These are phyloP conservation scores for Pteria penguin DNA, from an alignment of 2,888 invertebrate genomes.

Conservation along the genomic window DNA sequence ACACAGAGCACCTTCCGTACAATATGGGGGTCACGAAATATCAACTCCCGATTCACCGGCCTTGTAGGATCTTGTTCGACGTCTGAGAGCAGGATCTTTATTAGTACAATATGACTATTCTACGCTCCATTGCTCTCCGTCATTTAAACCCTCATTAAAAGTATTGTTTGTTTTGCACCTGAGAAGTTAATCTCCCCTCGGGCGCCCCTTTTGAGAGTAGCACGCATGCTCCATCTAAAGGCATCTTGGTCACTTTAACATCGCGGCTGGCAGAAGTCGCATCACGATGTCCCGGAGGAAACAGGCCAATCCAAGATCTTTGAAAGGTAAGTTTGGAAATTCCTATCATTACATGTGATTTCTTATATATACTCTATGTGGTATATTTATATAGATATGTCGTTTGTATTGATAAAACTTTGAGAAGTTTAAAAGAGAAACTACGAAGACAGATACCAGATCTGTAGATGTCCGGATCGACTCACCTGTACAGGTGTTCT, in stretches of 20 bases:
- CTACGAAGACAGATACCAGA: background rate
- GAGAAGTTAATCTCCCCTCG: constrained; percentile 13
- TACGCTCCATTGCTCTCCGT: constrained; percentile 17
- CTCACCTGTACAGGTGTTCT: background rate
- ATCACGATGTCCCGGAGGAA: constrained; percentile 45
- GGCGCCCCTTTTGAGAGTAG: constrained; percentile 29
- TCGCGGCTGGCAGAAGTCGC: constrained; percentile 31
- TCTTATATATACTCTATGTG: background rate
- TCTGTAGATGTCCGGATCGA: background rate
- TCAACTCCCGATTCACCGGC: background rate
- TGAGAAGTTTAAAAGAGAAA: constrained; percentile 15
- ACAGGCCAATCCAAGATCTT: constrained; percentile 41
- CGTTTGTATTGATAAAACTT: background rate
- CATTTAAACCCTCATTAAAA: constrained; percentile 38
- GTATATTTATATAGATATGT: background rate
- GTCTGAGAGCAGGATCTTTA: background rate
- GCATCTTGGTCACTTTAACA: constrained; percentile 40
- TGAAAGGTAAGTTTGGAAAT: constrained; percentile 38
- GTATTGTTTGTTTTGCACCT: constrained; percentile 34
- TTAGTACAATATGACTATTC: constrained; percentile 19
- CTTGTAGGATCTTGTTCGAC: background rate
- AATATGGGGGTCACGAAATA: constrained; percentile 18
- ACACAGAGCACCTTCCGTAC: constrained; percentile 6
- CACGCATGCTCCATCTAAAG: constrained; percentile 39
- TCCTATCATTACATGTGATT: too few species aligned